Evolutionary conservation across 2,888 invertebrate species (phyloP), one percentile per base, ranked within the genome.

Genomic region (Erynnis tages): DNA sequence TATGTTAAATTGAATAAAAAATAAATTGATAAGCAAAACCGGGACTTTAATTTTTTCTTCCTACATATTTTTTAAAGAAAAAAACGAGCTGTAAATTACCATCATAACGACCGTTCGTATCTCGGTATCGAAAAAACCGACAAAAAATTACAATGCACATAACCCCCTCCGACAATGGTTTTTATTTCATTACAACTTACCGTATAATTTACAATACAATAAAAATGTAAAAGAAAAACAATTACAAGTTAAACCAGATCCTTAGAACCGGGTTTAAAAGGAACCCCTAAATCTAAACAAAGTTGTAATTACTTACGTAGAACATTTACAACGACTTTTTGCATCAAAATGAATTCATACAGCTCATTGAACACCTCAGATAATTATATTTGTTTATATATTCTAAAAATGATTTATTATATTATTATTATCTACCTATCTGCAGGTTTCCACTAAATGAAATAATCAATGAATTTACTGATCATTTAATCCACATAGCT

Each of bases 131-230:
- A 34, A 49, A 27, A 34, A 32, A 27, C 32, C 34, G 3, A 49
- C 25, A 21, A 5, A 17, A 41, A 41, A 49, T 29, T 30, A 47
- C 32, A 34, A 49, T 32, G 32, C 49, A 7, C 10, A n/a, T 23
- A 21, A 21, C 41, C 40, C 49, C 25, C 6, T 16, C 16, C 13
- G 13, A 17, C 10, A 3, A 19, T 19, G n/a, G 4, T 16, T 46
- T 49, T 49, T 49, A 32, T 27, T 40, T n/a, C 19, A 11, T 25
- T 29, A 61, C 59, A 55, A 76, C 58, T 73, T 73, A 77, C 73
- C 79, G 74, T 79, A 68, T 79, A 79, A 79, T 80, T 81, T 79
- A 77, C 76, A 71, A 43, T 13, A 21, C 1, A 50, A 35, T 29
- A 43, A 43, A 50, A 50, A 43, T 19, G 53, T 25, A 58, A 48